These are phyloP conservation scores for Epizoanthus illoricatus DNA, from an alignment of 92 coral and sea anemone genomes.

Conservation along the genomic window DNA sequence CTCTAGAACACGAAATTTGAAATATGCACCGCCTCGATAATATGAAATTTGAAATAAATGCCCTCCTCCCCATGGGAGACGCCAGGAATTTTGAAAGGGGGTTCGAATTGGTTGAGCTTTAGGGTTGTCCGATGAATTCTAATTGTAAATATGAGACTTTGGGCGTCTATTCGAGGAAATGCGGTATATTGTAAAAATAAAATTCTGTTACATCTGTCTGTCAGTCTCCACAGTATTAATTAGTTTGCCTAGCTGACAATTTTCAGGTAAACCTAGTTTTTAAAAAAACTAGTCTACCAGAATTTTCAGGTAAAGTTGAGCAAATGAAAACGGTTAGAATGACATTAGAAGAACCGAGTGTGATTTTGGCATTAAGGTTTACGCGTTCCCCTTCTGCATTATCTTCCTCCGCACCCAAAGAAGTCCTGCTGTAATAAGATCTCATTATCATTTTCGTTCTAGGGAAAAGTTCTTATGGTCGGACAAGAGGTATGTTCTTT, in stretches of 20 bases:
- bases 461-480: background rate
- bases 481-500: constrained; percentile 2
- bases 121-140: too few species aligned
- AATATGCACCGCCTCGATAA: too few species aligned
- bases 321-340: background rate
- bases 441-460: background rate
- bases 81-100: too few species aligned
- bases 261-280: constrained; percentile 23
- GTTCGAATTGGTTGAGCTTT: too few species aligned
- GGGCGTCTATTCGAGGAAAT: too few species aligned
- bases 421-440: background rate
- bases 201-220: too few species aligned
- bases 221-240: background rate
- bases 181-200: too few species aligned
- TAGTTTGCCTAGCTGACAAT: background rate
- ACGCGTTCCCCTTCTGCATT: background rate
- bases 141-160: too few species aligned
- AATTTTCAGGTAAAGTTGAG: constrained; percentile 32
- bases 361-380: background rate
- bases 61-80: too few species aligned
- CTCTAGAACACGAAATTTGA: too few species aligned
- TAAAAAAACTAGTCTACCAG: too few species aligned
- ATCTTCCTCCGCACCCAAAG: background rate
- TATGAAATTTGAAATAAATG: too few species aligned
- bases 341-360: background rate